A percentile compares a stretch with the other conserved stretches of the same genome.
These are phyloP conservation scores for Temnothorax curvispinosus DNA, from an alignment of 1,140 invertebrate genomes.

Conservation along the genomic window DNA sequence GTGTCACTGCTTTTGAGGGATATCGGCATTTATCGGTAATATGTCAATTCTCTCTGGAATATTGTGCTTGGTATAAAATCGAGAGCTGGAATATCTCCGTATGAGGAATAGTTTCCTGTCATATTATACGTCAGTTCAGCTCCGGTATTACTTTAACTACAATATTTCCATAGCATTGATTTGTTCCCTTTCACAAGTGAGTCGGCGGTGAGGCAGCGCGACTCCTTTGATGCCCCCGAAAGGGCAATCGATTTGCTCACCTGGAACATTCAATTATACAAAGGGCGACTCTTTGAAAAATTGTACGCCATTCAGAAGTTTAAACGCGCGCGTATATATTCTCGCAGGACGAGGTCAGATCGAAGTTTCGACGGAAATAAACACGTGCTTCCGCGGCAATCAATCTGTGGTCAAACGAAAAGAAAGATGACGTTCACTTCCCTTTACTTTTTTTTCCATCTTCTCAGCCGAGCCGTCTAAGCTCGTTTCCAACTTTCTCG, in stretches of 20 bases:
- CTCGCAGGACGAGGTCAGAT: constrained; percentile 36
- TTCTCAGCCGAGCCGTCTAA: not conserved
- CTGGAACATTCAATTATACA: constrained; percentile 55
- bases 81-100: constrained; percentile 8
- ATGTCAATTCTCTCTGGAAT: constrained; percentile 9
- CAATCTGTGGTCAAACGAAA: constrained; percentile 24
- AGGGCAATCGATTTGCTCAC: constrained; percentile 49
- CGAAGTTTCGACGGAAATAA: constrained; percentile 45
- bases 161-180: constrained; percentile 29
- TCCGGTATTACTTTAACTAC: constrained; percentile 21
- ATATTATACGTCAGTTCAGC: constrained; percentile 9
- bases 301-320: constrained; percentile 35
- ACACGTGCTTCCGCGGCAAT: constrained; percentile 32
- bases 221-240: constrained; percentile 13
- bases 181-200: constrained; percentile 20
- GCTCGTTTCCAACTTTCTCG: constrained; percentile 53
- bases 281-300: constrained; percentile 52
- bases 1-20: not conserved
- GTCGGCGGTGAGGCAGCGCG: constrained; percentile 1
- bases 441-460: constrained; percentile 1
- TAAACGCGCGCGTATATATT: constrained; percentile 18
- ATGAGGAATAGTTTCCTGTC: constrained; percentile 17
- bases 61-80: constrained; percentile 5
- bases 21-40: constrained; percentile 14
- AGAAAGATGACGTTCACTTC: constrained; percentile 1